Evolutionary conservation across 2,888 invertebrate genomes (phyloP).

Genomic region (Melanchra persicariae): DNA sequence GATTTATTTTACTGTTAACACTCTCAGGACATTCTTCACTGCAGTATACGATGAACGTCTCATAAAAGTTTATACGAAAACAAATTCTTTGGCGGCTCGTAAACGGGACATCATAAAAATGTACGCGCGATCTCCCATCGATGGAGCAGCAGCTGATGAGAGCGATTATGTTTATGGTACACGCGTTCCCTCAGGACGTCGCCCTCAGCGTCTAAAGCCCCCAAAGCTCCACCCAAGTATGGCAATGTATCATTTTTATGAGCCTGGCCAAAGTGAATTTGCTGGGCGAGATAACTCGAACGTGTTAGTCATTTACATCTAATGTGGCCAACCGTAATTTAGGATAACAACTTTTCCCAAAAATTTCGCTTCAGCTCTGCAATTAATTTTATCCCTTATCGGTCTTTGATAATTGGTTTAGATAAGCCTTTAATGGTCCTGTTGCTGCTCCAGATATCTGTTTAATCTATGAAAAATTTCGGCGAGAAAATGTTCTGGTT

Average conservation of each 20-base stretch:
- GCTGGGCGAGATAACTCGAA: conserved; percentile 86
- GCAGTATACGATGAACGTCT: conserved; percentile 71
- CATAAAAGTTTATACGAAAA: conserved; percentile 81
- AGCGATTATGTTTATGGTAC: conserved; percentile 86
- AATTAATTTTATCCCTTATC: conserved; percentile 67
- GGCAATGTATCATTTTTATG: conserved; percentile 88
- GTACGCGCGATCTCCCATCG: conserved; percentile 76
- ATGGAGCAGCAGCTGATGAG: conserved; percentile 84
- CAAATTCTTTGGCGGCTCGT: conserved; percentile 81
- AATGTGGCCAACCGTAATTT: conserved; percentile 71
- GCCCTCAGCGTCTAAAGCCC: conserved; percentile 79
- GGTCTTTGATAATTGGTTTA: conserved; percentile 65
- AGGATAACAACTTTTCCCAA: conserved; percentile 60
- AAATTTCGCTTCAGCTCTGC: conserved; percentile 54
- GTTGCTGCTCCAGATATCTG: conserved; percentile 54
- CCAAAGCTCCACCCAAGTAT: conserved; percentile 80
- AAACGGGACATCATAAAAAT: conserved; percentile 81
- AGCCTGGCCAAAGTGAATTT: conserved; percentile 88
- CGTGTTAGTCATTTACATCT: conserved; percentile 86
- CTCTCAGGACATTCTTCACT: conserved; percentile 68
- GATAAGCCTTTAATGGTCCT: conserved; percentile 61
- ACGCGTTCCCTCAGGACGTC: conserved; percentile 76
- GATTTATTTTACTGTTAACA: conserved; percentile 61
- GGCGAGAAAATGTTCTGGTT: conserved; percentile 20
- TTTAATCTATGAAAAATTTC: conserved; percentile 52